These are phyloP conservation scores for Forbesichthys papilliferus DNA, from an alignment of 2,113 vertebrate species.

Conservation along the genomic window DNA sequence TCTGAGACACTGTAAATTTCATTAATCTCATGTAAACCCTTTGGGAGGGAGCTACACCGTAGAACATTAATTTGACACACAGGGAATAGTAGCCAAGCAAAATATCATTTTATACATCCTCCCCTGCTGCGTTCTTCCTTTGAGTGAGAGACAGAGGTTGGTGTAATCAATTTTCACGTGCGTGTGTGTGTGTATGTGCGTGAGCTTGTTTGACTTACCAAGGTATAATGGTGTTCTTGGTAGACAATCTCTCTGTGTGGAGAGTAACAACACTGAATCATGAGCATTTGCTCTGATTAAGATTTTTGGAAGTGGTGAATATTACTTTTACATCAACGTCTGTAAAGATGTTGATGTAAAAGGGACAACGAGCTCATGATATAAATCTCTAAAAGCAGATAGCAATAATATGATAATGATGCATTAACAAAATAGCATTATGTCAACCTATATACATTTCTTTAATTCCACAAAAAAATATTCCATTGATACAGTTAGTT, in stretches of 20 bases:
- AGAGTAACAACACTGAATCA: constrained; percentile 18
- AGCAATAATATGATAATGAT: too few species aligned
- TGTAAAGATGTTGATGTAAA: too few species aligned
- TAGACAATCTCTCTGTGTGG: constrained; percentile 65
- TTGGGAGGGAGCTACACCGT: constrained; percentile 18
- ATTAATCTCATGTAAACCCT: constrained; percentile 29
- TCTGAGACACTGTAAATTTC: neutral
- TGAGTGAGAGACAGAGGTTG: neutral
- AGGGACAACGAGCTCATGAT: too few species aligned
- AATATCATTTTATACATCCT: neutral
- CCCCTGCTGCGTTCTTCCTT: neutral
- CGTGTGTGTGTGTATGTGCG: constrained; percentile 12
- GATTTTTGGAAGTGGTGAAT: neutral
- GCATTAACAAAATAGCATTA: too few species aligned
- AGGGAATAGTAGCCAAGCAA: constrained; percentile 26
- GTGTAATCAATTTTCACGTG: neutral
- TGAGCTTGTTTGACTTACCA: constrained; percentile 46
- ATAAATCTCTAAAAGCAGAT: too few species aligned
- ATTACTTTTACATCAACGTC: too few species aligned
- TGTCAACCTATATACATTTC: too few species aligned
- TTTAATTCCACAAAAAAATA: too few species aligned
- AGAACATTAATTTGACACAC: constrained; percentile 53
- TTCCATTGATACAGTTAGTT: too few species aligned
- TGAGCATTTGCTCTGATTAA: constrained; percentile 2
- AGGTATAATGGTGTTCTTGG: constrained; percentile 38